Conservation (phyloP, 1,140 invertebrate species). For the Spodoptera litura region DNA sequence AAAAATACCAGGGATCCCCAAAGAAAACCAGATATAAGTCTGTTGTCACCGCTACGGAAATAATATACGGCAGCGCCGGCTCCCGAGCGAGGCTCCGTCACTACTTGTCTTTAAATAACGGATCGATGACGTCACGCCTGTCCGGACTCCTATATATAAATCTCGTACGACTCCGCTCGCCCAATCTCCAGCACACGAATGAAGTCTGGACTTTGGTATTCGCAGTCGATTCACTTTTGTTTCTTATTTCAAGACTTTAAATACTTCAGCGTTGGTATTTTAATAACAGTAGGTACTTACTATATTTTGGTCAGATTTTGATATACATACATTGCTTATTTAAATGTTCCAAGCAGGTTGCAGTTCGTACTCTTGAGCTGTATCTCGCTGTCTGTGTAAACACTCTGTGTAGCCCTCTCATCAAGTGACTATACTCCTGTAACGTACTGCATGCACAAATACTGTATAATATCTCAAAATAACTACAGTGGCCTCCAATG, state of each 20-base stretch:
- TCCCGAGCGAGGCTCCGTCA: background rate
- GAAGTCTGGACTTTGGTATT: constrained; percentile 1
- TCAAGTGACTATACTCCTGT: too few relatives aligned
- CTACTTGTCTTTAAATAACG: constrained; percentile 26
- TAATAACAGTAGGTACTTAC: too few relatives aligned
- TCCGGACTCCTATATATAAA: constrained; percentile 24
- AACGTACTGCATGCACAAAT: too few relatives aligned
- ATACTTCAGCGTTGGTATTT: too few relatives aligned
- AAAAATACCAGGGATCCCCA: background rate
- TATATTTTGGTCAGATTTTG: too few relatives aligned
- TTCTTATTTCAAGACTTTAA: background rate
- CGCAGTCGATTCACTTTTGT: background rate
- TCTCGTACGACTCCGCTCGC: background rate
- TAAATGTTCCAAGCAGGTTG: too few relatives aligned
- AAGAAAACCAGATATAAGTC: constrained; percentile 1
- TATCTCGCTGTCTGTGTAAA: too few relatives aligned
- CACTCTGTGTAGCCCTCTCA: too few relatives aligned
- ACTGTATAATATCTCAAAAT: background rate
- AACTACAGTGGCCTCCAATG: background rate
- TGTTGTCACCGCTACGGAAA: background rate
- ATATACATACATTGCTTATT: too few relatives aligned
- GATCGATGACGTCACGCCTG: constrained; percentile 24
- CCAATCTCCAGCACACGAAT: background rate
- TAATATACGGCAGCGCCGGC: background rate
- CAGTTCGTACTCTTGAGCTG: too few relatives aligned